These are phyloP conservation scores for Resseliella maxima DNA, from an alignment of 2,888 invertebrate species.

Conservation along the genomic window DNA sequence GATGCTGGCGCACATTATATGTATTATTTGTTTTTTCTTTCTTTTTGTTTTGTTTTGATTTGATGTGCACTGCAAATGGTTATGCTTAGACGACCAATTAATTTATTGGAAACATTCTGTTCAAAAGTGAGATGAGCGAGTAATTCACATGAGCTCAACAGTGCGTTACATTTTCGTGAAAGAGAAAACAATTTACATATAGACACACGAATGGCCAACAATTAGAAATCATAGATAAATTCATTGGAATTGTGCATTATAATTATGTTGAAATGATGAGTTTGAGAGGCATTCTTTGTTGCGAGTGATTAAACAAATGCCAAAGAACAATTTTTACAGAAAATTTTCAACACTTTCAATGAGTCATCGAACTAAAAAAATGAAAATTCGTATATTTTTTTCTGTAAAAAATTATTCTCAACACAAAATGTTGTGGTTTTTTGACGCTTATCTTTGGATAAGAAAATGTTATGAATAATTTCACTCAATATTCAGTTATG, in stretches of 20 bases:
- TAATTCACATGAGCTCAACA: conserved; percentile 22
- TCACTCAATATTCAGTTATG: too few relatives aligned
- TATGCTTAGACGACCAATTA: conserved; percentile 39
- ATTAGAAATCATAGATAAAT: conserved; percentile 36
- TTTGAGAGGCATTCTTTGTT: too few relatives aligned
- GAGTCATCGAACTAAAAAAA: too few relatives aligned
- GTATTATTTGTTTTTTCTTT: neutral
- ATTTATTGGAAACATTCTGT: conserved; percentile 36
- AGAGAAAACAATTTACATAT: conserved; percentile 30
- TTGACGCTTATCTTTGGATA: too few relatives aligned
- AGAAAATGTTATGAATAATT: too few relatives aligned
- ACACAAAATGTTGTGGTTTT: too few relatives aligned
- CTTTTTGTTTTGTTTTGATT: neutral
- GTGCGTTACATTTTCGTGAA: conserved; percentile 37
- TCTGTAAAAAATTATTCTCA: too few relatives aligned
- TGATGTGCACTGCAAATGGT: neutral
- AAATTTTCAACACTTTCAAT: too few relatives aligned
- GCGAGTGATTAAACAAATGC: too few relatives aligned
- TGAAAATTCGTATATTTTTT: too few relatives aligned
- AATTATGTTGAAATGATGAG: neutral
- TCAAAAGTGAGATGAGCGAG: neutral
- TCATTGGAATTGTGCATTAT: neutral
- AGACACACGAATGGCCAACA: conserved; percentile 27
- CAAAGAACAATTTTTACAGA: too few relatives aligned
- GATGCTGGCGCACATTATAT: neutral